Conservation (phyloP, 2,888 invertebrate genomes). For the Nysson spinosus region DNA sequence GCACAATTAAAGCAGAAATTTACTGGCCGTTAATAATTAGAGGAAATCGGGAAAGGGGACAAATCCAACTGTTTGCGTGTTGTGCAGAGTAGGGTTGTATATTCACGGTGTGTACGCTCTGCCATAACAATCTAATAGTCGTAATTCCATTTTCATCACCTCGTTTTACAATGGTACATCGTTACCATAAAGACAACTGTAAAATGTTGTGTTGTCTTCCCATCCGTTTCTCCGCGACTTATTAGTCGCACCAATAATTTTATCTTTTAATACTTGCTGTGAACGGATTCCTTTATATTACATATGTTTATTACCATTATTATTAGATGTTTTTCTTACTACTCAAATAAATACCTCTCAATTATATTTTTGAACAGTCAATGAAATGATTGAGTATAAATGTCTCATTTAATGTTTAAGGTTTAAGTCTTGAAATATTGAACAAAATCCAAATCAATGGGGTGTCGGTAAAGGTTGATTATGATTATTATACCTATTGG, state of each 20-base stretch:
- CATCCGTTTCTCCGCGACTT: slow-evolving; percentile 39
- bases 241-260: slow-evolving; percentile 41
- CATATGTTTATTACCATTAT: no score
- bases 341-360: no score
- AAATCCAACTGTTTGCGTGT: background rate
- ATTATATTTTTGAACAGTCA: no score
- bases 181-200: slow-evolving; percentile 47
- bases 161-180: slow-evolving; percentile 29
- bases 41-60: slow-evolving; percentile 27
- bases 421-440: no score
- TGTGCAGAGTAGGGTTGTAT: background rate
- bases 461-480: no score
- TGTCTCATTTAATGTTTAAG: no score
- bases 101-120: slow-evolving; percentile 15
- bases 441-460: no score
- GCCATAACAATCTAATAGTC: slow-evolving; percentile 51
- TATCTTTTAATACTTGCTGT: background rate
- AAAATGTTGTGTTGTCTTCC: slow-evolving; percentile 38
- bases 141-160: slow-evolving; percentile 46
- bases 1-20: slow-evolving; percentile 51
- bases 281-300: background rate
- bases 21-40: slow-evolving; percentile 55
- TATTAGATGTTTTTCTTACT: no score
- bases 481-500: no score
- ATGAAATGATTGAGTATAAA: no score